Conservation (phyloP, 2,888 invertebrate species). For the Stratiomys singularior region DNA sequence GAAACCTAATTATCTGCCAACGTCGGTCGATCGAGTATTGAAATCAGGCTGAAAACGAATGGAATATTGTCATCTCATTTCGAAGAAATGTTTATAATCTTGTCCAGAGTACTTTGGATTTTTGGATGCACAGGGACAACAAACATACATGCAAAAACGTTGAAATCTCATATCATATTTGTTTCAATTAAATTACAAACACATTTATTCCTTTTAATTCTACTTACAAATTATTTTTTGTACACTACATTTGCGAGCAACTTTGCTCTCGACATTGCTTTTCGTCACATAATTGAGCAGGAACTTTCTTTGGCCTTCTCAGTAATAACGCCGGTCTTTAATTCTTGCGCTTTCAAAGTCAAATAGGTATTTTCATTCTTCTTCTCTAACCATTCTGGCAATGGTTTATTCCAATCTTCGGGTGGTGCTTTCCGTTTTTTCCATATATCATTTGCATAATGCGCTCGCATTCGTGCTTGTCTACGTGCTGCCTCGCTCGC, state of each 20-base stretch:
- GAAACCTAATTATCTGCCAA: no score
- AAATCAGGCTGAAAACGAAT: no score
- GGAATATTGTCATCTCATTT: no score
- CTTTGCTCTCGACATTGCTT: not conserved
- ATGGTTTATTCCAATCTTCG: constrained; percentile 80
- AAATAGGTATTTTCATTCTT: constrained; percentile 76
- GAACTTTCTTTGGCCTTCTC: constrained; percentile 52
- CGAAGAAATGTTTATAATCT: no score
- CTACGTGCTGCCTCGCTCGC: constrained; percentile 77
- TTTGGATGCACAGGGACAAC: no score
- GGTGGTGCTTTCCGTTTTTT: constrained; percentile 79
- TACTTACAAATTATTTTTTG: not conserved
- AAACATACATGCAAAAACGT: no score
- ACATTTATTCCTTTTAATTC: not conserved
- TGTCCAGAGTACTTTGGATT: no score
- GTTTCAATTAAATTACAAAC: not conserved
- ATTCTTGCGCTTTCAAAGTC: constrained; percentile 72
- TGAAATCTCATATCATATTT: no score
- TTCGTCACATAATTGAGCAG: constrained; percentile 43
- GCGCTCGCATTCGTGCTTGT: constrained; percentile 71
- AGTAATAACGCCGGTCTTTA: constrained; percentile 64
- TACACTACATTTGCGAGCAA: not conserved
- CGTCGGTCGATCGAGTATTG: no score
- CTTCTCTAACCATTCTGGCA: constrained; percentile 80
- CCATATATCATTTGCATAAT: constrained; percentile 83